Percentiles rank a stretch among this genome's conserved stretches.
These are phyloP conservation scores for Corythornis vintsioides DNA, from an alignment of 2,113 vertebrate species.

Conservation along the genomic window DNA sequence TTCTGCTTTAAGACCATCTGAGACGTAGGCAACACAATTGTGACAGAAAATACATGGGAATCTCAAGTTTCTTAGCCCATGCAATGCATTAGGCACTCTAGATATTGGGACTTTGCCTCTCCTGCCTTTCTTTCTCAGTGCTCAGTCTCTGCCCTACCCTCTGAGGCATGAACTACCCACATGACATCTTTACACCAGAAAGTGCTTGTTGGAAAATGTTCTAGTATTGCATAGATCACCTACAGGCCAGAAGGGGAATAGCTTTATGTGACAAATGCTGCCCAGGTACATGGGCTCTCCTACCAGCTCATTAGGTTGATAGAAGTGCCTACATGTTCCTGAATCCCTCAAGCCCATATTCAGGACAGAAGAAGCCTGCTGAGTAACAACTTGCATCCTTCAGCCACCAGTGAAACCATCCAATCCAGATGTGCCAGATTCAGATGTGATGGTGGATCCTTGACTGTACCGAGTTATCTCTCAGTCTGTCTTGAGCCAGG, in stretches of 20 bases:
- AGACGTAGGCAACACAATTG: neutral
- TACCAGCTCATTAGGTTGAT: neutral
- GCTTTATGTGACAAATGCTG: neutral
- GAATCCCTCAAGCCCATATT: rapidly evolving
- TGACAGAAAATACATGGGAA: neutral
- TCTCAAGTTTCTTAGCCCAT: neutral
- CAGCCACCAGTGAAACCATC: neutral
- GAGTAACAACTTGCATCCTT: neutral
- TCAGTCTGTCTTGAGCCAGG: neutral
- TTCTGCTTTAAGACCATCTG: neutral
- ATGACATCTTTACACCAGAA: neutral
- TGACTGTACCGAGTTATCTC: neutral
- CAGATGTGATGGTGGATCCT: neutral
- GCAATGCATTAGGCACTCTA: neutral
- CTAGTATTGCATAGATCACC: neutral
- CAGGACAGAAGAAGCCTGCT: neutral
- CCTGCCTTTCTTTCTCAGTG: neutral
- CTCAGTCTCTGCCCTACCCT: neutral
- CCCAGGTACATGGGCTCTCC: neutral
- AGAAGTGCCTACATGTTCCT: neutral
- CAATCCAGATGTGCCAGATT: neutral
- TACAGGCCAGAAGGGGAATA: neutral
- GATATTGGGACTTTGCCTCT: neutral
- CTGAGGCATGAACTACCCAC: neutral
- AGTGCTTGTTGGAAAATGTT: neutral